Conservation (phyloP, 2,888 invertebrate species). For the Helleia helle region DNA sequence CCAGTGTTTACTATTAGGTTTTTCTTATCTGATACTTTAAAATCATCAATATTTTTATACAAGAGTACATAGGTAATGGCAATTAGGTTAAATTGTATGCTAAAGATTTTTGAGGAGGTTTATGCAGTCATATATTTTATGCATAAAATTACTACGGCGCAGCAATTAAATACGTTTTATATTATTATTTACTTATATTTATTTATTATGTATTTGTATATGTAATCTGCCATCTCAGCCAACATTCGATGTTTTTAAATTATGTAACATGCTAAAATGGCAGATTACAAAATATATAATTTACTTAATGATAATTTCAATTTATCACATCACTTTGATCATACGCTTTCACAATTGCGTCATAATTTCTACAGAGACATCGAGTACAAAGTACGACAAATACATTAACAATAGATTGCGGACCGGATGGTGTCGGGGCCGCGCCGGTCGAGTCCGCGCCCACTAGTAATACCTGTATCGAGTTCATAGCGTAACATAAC, state of each 20-base stretch:
- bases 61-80: no score
- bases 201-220: no score
- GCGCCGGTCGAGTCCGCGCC: not conserved
- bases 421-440: slow-evolving; percentile 16
- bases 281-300: not conserved
- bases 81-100: no score
- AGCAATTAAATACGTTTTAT: no score
- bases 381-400: slow-evolving; percentile 11
- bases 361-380: slow-evolving; percentile 6
- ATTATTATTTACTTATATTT: no score
- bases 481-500: slow-evolving; percentile 16
- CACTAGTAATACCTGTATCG: slow-evolving; percentile 5
- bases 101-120: no score
- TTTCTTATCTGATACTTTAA: no score
- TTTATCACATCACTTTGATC: slow-evolving; percentile 3
- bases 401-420: slow-evolving; percentile 23
- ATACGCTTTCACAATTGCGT: slow-evolving; percentile 6
- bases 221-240: not conserved
- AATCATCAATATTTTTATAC: no score
- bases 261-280: not conserved
- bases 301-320: slow-evolving; percentile 1
- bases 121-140: no score
- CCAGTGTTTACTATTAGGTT: no score
- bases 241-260: not conserved
- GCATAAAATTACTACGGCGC: no score